Evolutionary conservation across 2,888 invertebrate species (phyloP).

Genomic region (Copidosoma aretas): DNA sequence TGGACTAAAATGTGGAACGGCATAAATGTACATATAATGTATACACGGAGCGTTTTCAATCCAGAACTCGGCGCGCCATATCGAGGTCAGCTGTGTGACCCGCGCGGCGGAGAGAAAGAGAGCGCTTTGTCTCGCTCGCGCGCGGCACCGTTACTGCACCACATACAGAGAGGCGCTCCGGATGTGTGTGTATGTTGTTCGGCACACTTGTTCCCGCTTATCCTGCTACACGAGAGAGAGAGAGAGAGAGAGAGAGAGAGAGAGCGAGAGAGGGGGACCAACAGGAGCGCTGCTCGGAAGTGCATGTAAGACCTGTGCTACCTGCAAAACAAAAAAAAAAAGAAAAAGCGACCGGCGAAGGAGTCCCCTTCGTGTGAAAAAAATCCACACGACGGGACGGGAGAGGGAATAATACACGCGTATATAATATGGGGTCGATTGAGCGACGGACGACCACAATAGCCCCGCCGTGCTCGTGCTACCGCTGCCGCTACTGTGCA

Average conservation of each 20-base stretch:
- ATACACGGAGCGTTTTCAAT: too few species aligned
- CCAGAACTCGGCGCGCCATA: constrained; percentile 1
- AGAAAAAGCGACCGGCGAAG: constrained; percentile 12
- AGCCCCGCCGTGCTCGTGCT: neutral
- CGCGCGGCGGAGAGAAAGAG: constrained; percentile 14
- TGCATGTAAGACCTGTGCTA: neutral
- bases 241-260: constrained; percentile 10
- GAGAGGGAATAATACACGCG: constrained; percentile 32
- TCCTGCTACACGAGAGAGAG: neutral
- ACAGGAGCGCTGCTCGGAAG: neutral
- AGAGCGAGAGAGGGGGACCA: constrained; percentile 15
- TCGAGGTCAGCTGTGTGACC: constrained; percentile 36
- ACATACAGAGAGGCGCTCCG: constrained; percentile 19
- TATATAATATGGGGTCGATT: constrained; percentile 38
- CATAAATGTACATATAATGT: too few species aligned
- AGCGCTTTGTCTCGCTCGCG: constrained; percentile 25
- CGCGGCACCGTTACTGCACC: constrained; percentile 28
- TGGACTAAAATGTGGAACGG: too few species aligned
- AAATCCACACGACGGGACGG: neutral
- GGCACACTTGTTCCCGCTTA: constrained; percentile 18
- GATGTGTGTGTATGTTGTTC: too few species aligned
- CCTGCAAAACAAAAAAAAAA: constrained; percentile 13
- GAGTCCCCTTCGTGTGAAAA: constrained; percentile 31
- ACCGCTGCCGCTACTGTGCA: neutral
- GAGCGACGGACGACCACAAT: constrained; percentile 28